phyloP scores from a whole-genome alignment of 2,888 invertebrate species.

The Portevinia maculata region DNA sequence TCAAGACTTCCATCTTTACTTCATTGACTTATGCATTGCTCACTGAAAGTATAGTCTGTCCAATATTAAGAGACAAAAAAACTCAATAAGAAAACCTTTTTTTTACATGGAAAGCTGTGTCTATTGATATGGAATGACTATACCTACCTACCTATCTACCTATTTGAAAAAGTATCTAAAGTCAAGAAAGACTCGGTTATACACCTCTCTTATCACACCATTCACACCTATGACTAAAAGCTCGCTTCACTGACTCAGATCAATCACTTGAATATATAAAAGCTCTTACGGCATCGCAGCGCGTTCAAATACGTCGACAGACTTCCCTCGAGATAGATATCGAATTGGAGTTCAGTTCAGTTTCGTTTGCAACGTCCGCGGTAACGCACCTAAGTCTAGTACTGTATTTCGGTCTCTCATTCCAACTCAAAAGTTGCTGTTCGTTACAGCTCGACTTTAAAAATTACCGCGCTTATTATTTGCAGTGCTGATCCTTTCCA shows the following conservation, averaged over 20 bases:
- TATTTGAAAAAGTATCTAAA: conserved; percentile 14
- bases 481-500: conserved; percentile 38
- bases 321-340: conserved; percentile 34
- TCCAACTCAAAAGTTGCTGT: conserved; percentile 32
- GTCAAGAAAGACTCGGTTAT: conserved; percentile 4
- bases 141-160: too few species aligned
- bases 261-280: conserved; percentile 16
- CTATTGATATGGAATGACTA: too few species aligned
- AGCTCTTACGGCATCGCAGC: conserved; percentile 29
- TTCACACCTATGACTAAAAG: conserved; percentile 22
- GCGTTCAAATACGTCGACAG: conserved; percentile 42
- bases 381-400: conserved; percentile 52
- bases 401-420: conserved; percentile 31
- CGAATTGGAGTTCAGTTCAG: conserved; percentile 76
- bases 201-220: conserved; percentile 19
- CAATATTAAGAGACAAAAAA: too few species aligned
- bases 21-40: too few species aligned
- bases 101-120: too few species aligned
- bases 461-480: conserved; percentile 27
- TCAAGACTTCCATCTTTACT: background rate
- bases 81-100: too few species aligned
- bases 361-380: conserved; percentile 79
- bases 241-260: conserved; percentile 36
- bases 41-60: too few species aligned
- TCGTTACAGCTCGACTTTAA: conserved; percentile 24